Evolutionary conservation across 2,888 invertebrate species (phyloP).

Genomic region (Melipona bicolor): DNA sequence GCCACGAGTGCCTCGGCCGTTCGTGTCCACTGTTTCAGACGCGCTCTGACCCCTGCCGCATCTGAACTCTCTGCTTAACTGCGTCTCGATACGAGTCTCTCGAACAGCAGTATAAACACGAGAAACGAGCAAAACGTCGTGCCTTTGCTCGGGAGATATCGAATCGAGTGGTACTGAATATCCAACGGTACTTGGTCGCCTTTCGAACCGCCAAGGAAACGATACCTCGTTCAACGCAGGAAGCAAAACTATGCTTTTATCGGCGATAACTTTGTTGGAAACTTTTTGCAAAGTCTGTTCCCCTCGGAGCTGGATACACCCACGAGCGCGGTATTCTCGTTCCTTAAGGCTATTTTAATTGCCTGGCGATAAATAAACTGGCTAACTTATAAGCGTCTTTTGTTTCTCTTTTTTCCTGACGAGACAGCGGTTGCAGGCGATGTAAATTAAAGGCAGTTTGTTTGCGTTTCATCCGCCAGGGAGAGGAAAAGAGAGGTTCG

Average conservation of each 20-base stretch:
- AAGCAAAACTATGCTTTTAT: constrained; percentile 43
- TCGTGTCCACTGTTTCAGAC: background rate
- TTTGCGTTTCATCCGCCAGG: background rate
- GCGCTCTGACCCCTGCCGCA: background rate
- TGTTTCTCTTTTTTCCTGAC: background rate
- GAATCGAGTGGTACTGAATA: background rate
- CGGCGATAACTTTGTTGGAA: constrained; percentile 26
- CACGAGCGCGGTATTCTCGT: constrained; percentile 7
- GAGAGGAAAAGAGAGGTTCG: no score
- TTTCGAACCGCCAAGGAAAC: background rate
- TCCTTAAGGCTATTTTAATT: constrained; percentile 47
- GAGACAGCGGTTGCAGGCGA: no score
- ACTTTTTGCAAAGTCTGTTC: constrained; percentile 27
- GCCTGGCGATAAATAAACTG: constrained; percentile 33
- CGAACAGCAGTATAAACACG: background rate
- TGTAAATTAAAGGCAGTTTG: background rate
- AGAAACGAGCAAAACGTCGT: background rate
- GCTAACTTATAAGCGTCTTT: background rate
- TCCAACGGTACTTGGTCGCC: background rate
- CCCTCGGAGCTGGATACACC: constrained; percentile 13
- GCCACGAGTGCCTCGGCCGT: background rate
- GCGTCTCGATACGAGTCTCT: background rate
- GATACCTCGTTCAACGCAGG: constrained; percentile 6
- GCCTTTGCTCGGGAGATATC: background rate
- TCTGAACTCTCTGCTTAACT: constrained; percentile 2